Evolutionary conservation across 2,888 invertebrate species (phyloP), one percentile per base, ranked within the genome.

Genomic region (Ophion ventricosus): DNA sequence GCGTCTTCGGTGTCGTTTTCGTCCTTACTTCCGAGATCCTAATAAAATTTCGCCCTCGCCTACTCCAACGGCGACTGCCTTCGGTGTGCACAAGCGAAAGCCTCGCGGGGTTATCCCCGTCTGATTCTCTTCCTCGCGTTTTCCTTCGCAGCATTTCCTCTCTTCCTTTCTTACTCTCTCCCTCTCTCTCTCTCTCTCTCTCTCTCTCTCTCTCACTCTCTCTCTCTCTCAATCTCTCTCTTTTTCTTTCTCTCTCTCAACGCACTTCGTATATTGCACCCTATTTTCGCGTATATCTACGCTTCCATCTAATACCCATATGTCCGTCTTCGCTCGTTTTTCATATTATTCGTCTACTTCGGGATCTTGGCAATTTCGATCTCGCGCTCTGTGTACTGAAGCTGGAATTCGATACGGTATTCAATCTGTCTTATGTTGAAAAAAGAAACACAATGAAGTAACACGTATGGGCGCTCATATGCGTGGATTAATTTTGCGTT

Each of bases 31-130:
- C 67, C 81, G 80, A 79, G 76, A 85, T 87, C 86, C 86, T 87
- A 87, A 87, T 86, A 87, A 87, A 88, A 88, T 88, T 87, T 87
- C 70, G 67, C 75, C 84, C 78, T 83, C 77, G 72, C 80, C 86
- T 69, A 79, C 66, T 49, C 49, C 66, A 59, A 29, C 59, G 26
- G 8, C 59, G 57, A 75, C 40, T 56, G 35, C 56, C 54, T 35
- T n/a, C 59, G 70, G 29, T 61, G 59, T 70, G 82, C 76, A 59
- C 56, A 75, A 26, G 40, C 66, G 56, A 64, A 54, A 77, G 77
- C 76, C 23, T 72, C 17, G n/a, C 54, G 20, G 54, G 63, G 54
- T 66, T 66, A 43, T 29, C 20, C 29, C 23, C 63, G 29, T 25
- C 49, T 57, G 1, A 25, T 57, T 59, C 64, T 56, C 66, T 40